These are phyloP conservation scores for Diaphora mendica DNA, from an alignment of 2,888 invertebrate species.

Conservation along the genomic window DNA sequence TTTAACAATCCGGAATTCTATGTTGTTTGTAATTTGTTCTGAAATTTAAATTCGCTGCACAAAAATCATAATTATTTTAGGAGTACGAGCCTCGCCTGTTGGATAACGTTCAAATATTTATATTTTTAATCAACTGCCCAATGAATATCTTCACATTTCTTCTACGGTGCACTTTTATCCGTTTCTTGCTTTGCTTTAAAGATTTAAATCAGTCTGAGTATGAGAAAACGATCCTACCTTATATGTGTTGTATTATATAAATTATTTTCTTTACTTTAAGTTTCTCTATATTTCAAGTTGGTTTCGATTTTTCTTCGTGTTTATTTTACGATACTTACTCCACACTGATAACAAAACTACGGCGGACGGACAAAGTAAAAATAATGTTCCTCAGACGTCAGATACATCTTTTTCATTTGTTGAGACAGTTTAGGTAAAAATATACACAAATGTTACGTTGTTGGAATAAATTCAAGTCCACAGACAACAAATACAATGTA, in stretches of 20 bases:
- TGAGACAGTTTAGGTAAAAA: background rate
- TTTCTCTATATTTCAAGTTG: background rate
- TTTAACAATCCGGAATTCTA: background rate
- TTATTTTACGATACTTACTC: background rate
- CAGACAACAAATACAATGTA: background rate
- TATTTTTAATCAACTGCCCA: conserved; percentile 4
- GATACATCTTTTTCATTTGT: background rate
- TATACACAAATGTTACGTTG: background rate
- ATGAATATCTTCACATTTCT: background rate
- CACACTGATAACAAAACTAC: too few species aligned
- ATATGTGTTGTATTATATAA: background rate
- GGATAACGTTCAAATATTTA: conserved; percentile 1
- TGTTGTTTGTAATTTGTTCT: background rate
- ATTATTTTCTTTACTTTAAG: too few species aligned
- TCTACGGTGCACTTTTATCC: background rate
- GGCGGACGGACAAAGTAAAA: background rate
- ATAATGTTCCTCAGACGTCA: background rate
- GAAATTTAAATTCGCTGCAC: background rate
- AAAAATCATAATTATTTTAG: too few species aligned
- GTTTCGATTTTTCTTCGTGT: background rate
- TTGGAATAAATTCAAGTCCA: background rate
- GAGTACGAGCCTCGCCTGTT: background rate
- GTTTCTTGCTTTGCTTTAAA: background rate
- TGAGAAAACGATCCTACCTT: background rate
- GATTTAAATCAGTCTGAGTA: background rate